Base-by-base conservation (phyloP, 1,140 invertebrate genomes). In the Popillia japonica region DNA sequence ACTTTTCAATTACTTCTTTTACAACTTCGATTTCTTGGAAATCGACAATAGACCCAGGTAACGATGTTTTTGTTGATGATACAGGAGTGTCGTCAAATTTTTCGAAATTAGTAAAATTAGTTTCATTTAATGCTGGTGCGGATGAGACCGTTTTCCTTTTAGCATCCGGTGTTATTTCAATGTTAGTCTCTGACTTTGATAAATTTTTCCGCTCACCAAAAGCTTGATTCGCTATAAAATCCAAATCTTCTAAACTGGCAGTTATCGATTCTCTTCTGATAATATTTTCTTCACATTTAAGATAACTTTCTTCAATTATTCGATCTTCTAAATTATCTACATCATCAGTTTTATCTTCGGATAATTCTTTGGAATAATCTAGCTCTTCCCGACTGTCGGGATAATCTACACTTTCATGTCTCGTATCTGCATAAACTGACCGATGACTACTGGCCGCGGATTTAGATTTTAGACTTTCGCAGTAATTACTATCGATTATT, bases 101-200 rank as follows among this genome's bases (percentile, higher is more conserved):
- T 78, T 64, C 59, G 44, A 76, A 79, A 72, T 75, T 40, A 27
- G 9, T 41, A 22, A 78, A 72, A 64, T 14, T 76, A 0, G 55
- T 78, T 44, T 85, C 82, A 48, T 84, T 84, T 42, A 83, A 74
- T 0, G 82, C 72, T 48, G 85, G 85, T 2, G 85, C 85, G 7
- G 85, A 86, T 61, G 80, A 84, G 3, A 81, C 61, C 40, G 59
- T 83, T 77, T 85, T 85, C 27, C 85, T 80, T 42, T 44, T 59
- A 59, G 77, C 40, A 40, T 77, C 75, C 2, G 23, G 59, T 23
- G 20, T 14, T 59, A 8, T 81, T 40, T 80, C 79, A 10, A 81
- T 59, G 44, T 78, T 55, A 2, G 23, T 61, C 76, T 79, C 80
- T 9, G 80, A 77, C 22, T 79, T 78, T 8, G 79, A 81, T 48